These are phyloP conservation scores for Vespertilio murinus DNA, from an alignment of 2,797 vertebrate species.

Conservation along the genomic window DNA sequence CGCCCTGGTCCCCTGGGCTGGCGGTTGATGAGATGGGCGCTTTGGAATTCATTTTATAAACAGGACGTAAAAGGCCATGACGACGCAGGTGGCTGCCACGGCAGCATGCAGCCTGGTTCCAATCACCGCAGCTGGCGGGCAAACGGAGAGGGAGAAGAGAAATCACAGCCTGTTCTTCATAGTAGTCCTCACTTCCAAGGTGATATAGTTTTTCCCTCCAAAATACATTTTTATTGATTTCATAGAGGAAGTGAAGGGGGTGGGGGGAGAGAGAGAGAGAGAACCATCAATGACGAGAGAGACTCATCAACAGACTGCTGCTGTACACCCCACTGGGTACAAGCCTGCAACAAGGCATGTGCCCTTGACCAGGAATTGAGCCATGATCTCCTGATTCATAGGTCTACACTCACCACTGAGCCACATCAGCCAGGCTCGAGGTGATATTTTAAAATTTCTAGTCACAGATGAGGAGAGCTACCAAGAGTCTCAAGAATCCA, in stretches of 20 bases:
- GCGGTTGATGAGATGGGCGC: conserved; percentile 72
- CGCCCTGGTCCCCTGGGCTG: conserved; percentile 66
- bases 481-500: not conserved
- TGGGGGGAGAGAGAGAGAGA: no score
- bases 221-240: no score
- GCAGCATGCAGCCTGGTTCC: conserved; percentile 93
- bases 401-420: no score
- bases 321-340: no score
- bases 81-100: conserved; percentile 90
- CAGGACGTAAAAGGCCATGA: conserved; percentile 93
- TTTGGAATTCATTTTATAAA: conserved; percentile 91
- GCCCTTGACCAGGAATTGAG: no score
- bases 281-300: no score
- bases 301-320: no score
- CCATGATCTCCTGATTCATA: no score
- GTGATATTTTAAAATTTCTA: not conserved
- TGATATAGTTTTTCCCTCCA: no score
- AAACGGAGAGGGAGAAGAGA: not conserved
- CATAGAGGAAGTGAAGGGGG: no score
- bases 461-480: not conserved
- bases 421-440: not conserved
- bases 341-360: no score
- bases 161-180: not conserved
- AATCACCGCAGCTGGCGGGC: conserved; percentile 90
- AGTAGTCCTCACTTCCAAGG: not conserved